Evolutionary conservation across 1,140 invertebrate species (phyloP).

Genomic region (Conus betulinus): DNA sequence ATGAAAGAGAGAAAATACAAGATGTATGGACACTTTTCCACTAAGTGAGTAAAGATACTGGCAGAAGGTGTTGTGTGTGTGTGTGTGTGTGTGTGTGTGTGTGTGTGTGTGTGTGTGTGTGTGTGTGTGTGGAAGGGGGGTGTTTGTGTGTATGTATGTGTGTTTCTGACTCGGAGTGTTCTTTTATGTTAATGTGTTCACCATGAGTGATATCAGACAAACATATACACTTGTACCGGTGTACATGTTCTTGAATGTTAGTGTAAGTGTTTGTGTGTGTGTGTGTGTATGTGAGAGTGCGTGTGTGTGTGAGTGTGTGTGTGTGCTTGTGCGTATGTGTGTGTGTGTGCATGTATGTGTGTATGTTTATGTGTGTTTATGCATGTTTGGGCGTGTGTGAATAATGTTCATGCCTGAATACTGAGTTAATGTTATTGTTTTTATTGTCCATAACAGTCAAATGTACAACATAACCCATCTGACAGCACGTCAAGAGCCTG

Average conservation of each 20-base stretch:
- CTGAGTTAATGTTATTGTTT: too few relatives aligned
- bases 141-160: background rate
- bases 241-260: too few relatives aligned
- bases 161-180: background rate
- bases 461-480: too few relatives aligned
- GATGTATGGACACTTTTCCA: too few relatives aligned
- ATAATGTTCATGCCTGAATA: too few relatives aligned
- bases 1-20: background rate
- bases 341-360: background rate
- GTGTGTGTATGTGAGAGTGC: background rate
- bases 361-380: background rate
- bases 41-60: background rate
- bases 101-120: conserved; percentile 4
- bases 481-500: too few relatives aligned
- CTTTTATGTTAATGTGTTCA: background rate
- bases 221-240: too few relatives aligned
- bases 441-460: background rate
- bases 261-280: background rate
- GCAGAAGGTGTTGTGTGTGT: background rate
- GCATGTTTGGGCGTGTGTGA: background rate
- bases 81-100: conserved; percentile 6
- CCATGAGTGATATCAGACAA: too few relatives aligned
- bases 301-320: background rate
- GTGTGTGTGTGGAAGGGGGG: background rate
- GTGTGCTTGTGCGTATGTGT: background rate